These are phyloP conservation scores for Chroicocephalus ridibundus DNA, from an alignment of 2,113 vertebrate genomes.

Conservation along the genomic window DNA sequence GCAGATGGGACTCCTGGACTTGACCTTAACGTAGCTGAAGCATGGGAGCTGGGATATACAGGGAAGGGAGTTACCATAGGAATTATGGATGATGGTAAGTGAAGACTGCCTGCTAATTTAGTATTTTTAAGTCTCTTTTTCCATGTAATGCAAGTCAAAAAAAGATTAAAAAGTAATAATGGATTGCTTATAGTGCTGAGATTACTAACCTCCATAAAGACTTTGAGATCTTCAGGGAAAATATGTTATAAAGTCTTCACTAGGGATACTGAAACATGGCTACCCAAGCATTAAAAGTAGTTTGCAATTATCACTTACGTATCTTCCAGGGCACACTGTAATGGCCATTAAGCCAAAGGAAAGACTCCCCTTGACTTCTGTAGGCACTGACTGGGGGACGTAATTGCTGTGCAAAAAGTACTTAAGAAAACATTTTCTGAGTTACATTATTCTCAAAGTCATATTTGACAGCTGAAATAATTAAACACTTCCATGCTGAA, in stretches of 20 bases:
- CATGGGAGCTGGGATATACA: slow-evolving; percentile 95
- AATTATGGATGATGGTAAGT: slow-evolving; percentile 98
- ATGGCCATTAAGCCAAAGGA: background rate
- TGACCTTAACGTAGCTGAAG: slow-evolving; percentile 97
- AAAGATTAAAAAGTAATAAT: background rate
- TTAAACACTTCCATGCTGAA: slow-evolving; percentile 28
- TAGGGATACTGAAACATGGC: background rate
- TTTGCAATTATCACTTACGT: background rate
- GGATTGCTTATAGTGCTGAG: background rate
- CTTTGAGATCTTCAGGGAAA: background rate
- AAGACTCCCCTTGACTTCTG: background rate
- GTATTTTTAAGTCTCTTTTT: background rate
- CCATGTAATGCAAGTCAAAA: background rate
- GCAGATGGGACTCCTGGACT: slow-evolving; percentile 97
- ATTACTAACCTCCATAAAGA: background rate
- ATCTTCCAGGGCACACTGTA: background rate
- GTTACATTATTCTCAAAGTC: slow-evolving; percentile 29
- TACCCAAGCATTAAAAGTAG: background rate
- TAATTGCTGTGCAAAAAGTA: background rate
- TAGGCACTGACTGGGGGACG: background rate
- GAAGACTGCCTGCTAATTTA: background rate
- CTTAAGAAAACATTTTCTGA: background rate
- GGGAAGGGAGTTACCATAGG: slow-evolving; percentile 97
- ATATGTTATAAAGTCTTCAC: background rate
- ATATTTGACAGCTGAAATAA: slow-evolving; percentile 38